Percentiles rank a stretch among this genome's conserved stretches.
These are phyloP conservation scores for Prenolepis imparis DNA, from an alignment of 2,888 invertebrate species.

Conservation along the genomic window DNA sequence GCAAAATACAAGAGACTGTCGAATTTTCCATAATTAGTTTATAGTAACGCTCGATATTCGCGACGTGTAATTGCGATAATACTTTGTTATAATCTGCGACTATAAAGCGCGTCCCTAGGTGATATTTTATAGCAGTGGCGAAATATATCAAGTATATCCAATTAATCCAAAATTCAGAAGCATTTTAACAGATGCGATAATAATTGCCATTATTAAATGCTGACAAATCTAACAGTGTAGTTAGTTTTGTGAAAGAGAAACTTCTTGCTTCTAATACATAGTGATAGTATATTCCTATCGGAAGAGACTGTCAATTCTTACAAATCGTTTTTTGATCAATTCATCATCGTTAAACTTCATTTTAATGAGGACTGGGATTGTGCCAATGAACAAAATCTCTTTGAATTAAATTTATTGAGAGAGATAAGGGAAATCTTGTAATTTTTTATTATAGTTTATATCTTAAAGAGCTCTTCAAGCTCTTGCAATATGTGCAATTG, in stretches of 20 bases:
- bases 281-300: conserved; percentile 23
- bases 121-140: conserved; percentile 22
- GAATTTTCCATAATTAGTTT: conserved; percentile 40
- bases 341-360: conserved; percentile 18
- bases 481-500: conserved; percentile 23
- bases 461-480: conserved; percentile 12
- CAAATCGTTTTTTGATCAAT: conserved; percentile 20
- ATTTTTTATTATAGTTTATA: conserved; percentile 49
- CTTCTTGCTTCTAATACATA: conserved; percentile 24
- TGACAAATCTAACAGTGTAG: background rate
- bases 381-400: conserved; percentile 34
- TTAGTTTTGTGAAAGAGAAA: conserved; percentile 17
- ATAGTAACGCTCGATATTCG: conserved; percentile 33
- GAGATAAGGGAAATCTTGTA: background rate
- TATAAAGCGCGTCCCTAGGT: conserved; percentile 20
- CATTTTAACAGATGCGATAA: conserved; percentile 29
- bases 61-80: conserved; percentile 23
- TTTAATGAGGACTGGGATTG: conserved; percentile 40
- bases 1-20: conserved; percentile 34
- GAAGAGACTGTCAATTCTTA: conserved; percentile 25
- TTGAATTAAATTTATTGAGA: conserved; percentile 32
- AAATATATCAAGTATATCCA: conserved; percentile 36
- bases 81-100: conserved; percentile 26
- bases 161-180: conserved; percentile 24
- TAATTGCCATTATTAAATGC: conserved; percentile 35